Conservation (phyloP, 2,113 vertebrate species). For the Mungos mungo region DNA sequence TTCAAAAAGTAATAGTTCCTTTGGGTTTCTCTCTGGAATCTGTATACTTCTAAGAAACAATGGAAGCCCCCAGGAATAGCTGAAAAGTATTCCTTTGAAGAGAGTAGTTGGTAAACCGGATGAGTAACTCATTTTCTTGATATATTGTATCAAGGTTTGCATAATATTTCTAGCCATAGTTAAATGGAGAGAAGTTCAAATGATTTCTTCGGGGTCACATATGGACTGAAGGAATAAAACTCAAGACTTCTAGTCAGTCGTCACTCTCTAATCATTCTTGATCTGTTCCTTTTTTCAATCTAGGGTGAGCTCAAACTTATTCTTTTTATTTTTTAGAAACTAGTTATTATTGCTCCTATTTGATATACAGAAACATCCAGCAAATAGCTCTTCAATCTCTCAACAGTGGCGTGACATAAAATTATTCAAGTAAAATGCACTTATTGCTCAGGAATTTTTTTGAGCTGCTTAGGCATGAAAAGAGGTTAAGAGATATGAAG, state of each 20-base stretch:
- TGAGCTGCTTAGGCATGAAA: conserved; percentile 64
- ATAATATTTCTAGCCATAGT: background rate
- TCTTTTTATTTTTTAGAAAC: conserved; percentile 53
- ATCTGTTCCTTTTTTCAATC: conserved; percentile 5
- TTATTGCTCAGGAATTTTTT: conserved; percentile 60
- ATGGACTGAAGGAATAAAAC: background rate
- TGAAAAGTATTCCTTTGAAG: background rate
- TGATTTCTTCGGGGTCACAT: conserved; percentile 23
- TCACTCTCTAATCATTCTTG: background rate
- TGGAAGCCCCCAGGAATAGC: background rate
- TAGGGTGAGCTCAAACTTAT: background rate
- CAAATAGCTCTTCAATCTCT: conserved; percentile 43
- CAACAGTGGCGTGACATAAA: conserved; percentile 62
- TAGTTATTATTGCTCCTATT: conserved; percentile 49
- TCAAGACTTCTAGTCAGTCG: background rate
- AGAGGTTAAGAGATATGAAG: conserved; percentile 45
- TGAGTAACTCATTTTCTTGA: background rate
- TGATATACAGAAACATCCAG: background rate
- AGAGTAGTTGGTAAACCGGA: background rate
- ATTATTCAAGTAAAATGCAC: conserved; percentile 66
- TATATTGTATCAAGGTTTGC: background rate
- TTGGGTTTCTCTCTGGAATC: background rate
- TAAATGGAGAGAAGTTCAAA: background rate
- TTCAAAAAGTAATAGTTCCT: background rate
- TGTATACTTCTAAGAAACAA: background rate